A percentile compares a stretch with the other conserved stretches of the same genome.
These are phyloP conservation scores for Ophion slaviceki DNA, from an alignment of 2,888 invertebrate species.

Conservation along the genomic window DNA sequence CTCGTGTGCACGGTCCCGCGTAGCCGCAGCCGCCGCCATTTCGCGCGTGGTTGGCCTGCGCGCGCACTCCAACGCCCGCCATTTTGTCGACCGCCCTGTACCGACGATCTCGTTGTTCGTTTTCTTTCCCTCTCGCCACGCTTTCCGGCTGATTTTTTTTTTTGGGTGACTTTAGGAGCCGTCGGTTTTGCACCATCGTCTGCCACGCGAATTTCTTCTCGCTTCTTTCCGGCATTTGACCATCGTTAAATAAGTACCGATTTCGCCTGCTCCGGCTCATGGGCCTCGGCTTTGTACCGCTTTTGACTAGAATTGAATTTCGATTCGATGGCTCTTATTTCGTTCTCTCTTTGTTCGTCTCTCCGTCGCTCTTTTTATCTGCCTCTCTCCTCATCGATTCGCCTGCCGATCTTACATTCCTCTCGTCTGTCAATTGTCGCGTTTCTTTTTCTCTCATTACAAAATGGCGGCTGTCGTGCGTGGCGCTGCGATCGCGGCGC, in stretches of 20 bases:
- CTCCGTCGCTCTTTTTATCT: slow-evolving; percentile 2
- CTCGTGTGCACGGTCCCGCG: slow-evolving; percentile 75
- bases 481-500: slow-evolving; percentile 24
- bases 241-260: slow-evolving; percentile 80
- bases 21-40: slow-evolving; percentile 67
- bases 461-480: slow-evolving; percentile 50
- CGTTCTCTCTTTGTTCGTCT: slow-evolving; percentile 13
- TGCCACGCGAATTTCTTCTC: slow-evolving; percentile 46
- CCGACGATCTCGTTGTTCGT: not conserved
- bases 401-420: not conserved
- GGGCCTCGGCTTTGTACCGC: slow-evolving; percentile 80
- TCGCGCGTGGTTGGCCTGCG: slow-evolving; percentile 35
- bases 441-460: slow-evolving; percentile 35
- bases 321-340: slow-evolving; percentile 71
- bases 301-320: slow-evolving; percentile 83
- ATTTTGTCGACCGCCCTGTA: slow-evolving; percentile 46
- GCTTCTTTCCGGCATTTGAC: slow-evolving; percentile 55
- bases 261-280: slow-evolving; percentile 74
- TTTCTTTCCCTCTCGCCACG: not conserved
- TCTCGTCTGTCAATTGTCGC: not conserved
- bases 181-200: slow-evolving; percentile 55
- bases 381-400: not conserved
- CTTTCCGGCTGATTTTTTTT: slow-evolving; percentile 35
- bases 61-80: slow-evolving; percentile 27
- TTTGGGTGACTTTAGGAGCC: slow-evolving; percentile 67